Percentiles rank a stretch among this genome's conserved stretches.
phyloP scores from a whole-genome alignment of 2,888 invertebrate species.

The Tholera decimalis region DNA sequence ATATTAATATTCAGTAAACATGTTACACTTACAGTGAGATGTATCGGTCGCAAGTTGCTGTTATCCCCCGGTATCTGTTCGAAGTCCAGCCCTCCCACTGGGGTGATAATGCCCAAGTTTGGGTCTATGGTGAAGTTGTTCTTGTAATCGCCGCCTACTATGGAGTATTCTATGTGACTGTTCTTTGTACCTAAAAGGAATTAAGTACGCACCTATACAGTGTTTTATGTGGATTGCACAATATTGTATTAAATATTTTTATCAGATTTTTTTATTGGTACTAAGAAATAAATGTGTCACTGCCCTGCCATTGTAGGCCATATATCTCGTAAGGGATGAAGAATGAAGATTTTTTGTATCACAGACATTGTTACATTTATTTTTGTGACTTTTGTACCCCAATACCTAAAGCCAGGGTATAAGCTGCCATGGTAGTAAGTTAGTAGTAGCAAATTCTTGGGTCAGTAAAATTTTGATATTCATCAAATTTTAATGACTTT shows the following conservation, averaged over 20 bases:
- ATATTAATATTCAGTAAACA: no score
- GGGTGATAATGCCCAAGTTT: slow-evolving; percentile 94
- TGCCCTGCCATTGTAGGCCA: no score
- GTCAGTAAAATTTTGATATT: no score
- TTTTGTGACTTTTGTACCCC: no score
- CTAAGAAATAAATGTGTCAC: no score
- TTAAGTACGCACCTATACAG: background rate
- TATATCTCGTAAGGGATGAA: no score
- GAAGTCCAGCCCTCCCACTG: slow-evolving; percentile 94
- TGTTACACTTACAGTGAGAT: slow-evolving; percentile 93
- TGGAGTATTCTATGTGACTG: slow-evolving; percentile 96
- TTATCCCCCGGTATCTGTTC: slow-evolving; percentile 93
- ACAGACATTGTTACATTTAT: background rate
- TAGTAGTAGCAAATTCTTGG: background rate
- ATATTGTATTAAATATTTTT: background rate
- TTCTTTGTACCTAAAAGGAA: slow-evolving; percentile 94
- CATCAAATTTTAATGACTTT: no score
- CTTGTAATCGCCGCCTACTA: slow-evolving; percentile 94
- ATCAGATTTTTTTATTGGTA: no score
- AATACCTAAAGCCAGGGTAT: background rate
- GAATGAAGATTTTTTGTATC: no score
- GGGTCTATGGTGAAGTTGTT: slow-evolving; percentile 96
- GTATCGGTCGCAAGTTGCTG: slow-evolving; percentile 92
- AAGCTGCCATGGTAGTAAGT: background rate
- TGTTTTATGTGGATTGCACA: background rate